These are phyloP conservation scores for Silurus aristotelis DNA, from an alignment of 2,797 vertebrate species.

Conservation along the genomic window DNA sequence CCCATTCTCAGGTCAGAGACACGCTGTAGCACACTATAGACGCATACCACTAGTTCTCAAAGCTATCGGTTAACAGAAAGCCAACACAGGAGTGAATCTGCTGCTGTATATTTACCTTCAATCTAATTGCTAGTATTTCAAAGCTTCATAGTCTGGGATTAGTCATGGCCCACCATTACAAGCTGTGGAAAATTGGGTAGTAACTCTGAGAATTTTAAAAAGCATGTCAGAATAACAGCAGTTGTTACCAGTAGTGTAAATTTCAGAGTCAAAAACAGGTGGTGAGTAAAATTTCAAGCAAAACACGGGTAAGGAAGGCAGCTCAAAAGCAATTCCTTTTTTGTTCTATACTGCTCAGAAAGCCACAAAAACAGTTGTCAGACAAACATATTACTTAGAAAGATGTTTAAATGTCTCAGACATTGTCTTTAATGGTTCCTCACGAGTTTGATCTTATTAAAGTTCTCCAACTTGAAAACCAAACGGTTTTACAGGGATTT, in stretches of 20 bases:
- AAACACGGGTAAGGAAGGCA: background rate
- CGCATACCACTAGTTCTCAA: constrained; percentile 42
- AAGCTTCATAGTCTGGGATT: constrained; percentile 52
- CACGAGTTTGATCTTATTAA: background rate
- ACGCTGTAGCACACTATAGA: constrained; percentile 25
- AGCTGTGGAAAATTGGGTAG: constrained; percentile 41
- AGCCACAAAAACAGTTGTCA: background rate
- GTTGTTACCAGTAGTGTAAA: constrained; percentile 3
- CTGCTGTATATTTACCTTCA: constrained; percentile 40
- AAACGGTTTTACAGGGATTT: background rate
- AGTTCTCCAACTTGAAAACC: background rate
- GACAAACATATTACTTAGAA: background rate
- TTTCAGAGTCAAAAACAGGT: constrained; percentile 20
- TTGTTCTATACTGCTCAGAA: background rate
- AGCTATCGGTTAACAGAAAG: constrained; percentile 29
- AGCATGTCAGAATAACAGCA: constrained; percentile 27
- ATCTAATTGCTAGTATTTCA: constrained; percentile 67
- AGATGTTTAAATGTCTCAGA: background rate
- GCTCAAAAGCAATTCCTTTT: background rate
- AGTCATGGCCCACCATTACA: constrained; percentile 58
- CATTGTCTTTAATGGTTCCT: background rate
- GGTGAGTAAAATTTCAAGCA: background rate
- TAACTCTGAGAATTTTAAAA: background rate
- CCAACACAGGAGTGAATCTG: constrained; percentile 37
- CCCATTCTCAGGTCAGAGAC: constrained; percentile 37